phyloP scores from a whole-genome alignment of 2,888 invertebrate species.

The Abrostola tripartita region DNA sequence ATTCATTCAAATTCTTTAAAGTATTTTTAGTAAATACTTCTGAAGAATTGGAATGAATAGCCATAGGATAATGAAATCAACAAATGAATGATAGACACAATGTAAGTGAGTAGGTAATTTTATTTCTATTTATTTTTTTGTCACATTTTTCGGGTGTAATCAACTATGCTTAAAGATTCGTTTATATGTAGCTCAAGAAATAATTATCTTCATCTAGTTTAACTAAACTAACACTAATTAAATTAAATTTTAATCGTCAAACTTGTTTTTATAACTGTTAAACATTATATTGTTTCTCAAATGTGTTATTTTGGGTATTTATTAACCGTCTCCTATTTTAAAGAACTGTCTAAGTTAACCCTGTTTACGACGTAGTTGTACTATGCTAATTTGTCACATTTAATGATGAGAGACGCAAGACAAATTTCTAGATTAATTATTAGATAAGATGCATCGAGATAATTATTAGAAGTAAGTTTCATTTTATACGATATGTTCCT shows the following conservation, averaged over 20 bases:
- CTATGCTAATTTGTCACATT: constrained; percentile 46
- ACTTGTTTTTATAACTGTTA: constrained; percentile 30
- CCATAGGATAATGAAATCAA: too few relatives aligned
- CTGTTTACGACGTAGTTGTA: constrained; percentile 38
- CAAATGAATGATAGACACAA: too few relatives aligned
- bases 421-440: background rate
- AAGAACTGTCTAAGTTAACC: constrained; percentile 43
- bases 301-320: background rate
- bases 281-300: constrained; percentile 3
- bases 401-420: constrained; percentile 29
- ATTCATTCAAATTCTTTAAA: too few relatives aligned
- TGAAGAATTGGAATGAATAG: too few relatives aligned
- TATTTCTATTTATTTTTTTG: too few relatives aligned
- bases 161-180: constrained; percentile 13
- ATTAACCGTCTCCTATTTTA: constrained; percentile 9
- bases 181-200: too few relatives aligned
- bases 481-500: background rate
- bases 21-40: too few relatives aligned
- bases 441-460: constrained; percentile 32
- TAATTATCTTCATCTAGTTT: too few relatives aligned
- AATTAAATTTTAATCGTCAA: constrained; percentile 29
- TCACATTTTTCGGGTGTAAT: constrained; percentile 14
- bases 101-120: too few relatives aligned
- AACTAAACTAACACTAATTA: too few relatives aligned
- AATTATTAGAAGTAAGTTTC: constrained; percentile 7